These are phyloP conservation scores for Hephaestus fuliginosus DNA, from an alignment of 2,797 vertebrate species.

Conservation along the genomic window DNA sequence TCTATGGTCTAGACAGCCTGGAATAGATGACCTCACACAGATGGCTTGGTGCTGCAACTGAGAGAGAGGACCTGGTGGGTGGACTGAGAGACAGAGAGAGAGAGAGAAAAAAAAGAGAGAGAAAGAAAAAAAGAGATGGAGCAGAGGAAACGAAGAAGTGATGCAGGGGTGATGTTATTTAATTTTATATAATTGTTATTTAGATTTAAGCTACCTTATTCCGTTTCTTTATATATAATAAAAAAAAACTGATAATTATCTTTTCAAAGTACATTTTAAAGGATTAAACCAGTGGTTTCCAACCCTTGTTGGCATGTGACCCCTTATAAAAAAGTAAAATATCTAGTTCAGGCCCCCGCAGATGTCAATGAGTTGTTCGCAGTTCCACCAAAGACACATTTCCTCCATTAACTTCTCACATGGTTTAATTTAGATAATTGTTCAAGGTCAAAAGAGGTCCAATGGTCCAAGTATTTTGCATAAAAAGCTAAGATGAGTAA, in stretches of 20 bases:
- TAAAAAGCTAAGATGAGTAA: neutral
- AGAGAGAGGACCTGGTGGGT: constrained; percentile 40
- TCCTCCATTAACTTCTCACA: neutral
- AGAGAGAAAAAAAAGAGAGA: neutral
- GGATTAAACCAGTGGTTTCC: neutral
- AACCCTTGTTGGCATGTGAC: neutral
- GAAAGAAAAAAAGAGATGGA: neutral
- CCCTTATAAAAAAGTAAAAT: neutral
- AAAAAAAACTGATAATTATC: too few relatives aligned
- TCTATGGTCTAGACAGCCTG: constrained; percentile 41
- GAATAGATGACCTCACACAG: constrained; percentile 63
- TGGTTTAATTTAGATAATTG: constrained; percentile 8
- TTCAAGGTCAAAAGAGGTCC: neutral
- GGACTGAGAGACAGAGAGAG: constrained; percentile 33
- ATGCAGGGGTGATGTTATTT: neutral
- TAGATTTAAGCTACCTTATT: too few relatives aligned
- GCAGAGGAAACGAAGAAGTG: neutral
- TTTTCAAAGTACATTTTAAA: neutral
- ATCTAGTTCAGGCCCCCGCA: too few relatives aligned
- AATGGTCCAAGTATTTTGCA: neutral
- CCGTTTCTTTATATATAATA: too few relatives aligned
- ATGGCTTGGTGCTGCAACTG: constrained; percentile 40
- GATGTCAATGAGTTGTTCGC: neutral
- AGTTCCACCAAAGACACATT: neutral
- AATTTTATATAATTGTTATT: too few relatives aligned